Base-by-base conservation (phyloP, 2,888 invertebrate genomes). In the Mimachlamys varia region DNA sequence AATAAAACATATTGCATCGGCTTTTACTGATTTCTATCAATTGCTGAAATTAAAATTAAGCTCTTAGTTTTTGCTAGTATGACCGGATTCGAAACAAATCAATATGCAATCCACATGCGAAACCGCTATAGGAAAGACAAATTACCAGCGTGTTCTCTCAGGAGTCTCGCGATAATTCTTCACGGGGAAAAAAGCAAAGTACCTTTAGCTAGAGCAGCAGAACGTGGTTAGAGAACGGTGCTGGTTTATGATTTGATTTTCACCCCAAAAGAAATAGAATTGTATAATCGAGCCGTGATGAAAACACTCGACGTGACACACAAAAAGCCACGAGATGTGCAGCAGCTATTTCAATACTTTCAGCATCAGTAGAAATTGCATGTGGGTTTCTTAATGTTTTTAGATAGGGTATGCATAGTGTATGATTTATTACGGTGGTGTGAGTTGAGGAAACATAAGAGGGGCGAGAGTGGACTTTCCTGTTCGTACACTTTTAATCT, bases 1-100 rank as follows among this genome's bases (percentile, higher is more conserved):
- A 76, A 76, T 76, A 33, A 27, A 76, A 5, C 76, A 76, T 33
- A 76, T 62, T n/a, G 62, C 7, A 62, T 62, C 62, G 22, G 62
- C 62, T 62, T 62, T 62, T 62, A 15, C 62, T 27, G 62, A 62
- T 62, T 76, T 76, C 76, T 76, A 10, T 33, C 76, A 33, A 76
- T 33, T 76, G 76, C 76, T 76, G 76, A 76, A 76, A 76, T 76
- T 76, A 76, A 33, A 76, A 76, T 76, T 76, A 76, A 76, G 33
- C 33, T 76, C 76, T 33, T 33, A 33, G 76, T 76, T 76, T 76
- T 76, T 76, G 76, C 76, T 12, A 76, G 33, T 76, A 76, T 76
- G 13, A 76, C 76, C 27, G 76, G 33, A 76, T 76, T 33, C 76
- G 10, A 33, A 27, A 33, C 76, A 27, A 76, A 76, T 76, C 76